Evolutionary conservation across 2,888 invertebrate species (phyloP).

Genomic region (Theodoxus fluviatilis): DNA sequence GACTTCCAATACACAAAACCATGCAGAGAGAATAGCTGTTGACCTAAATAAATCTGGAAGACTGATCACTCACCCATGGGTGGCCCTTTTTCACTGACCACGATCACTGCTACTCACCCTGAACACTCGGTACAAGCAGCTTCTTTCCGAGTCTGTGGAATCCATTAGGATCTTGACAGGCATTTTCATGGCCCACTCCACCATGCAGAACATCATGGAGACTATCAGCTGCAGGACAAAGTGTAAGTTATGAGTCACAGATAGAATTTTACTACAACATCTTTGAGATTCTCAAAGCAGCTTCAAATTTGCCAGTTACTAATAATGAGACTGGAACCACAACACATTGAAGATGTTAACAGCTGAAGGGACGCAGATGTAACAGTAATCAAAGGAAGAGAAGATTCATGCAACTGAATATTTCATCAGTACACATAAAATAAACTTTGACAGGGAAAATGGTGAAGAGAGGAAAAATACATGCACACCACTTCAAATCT

Average conservation of each 20-base stretch:
- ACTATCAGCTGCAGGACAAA: conserved; percentile 72
- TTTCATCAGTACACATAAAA: too few relatives aligned
- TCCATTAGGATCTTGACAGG: conserved; percentile 70
- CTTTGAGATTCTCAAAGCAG: background rate
- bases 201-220: conserved; percentile 85
- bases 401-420: too few relatives aligned
- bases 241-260: background rate
- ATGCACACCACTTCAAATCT: too few relatives aligned
- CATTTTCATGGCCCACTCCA: conserved; percentile 91
- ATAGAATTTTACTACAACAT: background rate
- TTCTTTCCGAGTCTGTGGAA: conserved; percentile 53
- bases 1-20: too few relatives aligned
- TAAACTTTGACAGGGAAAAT: too few relatives aligned
- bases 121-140: conserved; percentile 61
- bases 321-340: background rate
- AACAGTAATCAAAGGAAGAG: too few relatives aligned
- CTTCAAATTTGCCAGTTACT: background rate
- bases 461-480: too few relatives aligned
- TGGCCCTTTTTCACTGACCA: too few relatives aligned
- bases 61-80: too few relatives aligned
- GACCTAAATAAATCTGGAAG: too few relatives aligned
- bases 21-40: too few relatives aligned
- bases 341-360: background rate
- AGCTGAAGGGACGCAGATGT: background rate
- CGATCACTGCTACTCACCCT: conserved; percentile 41